A percentile compares a stretch with the other conserved stretches of the same genome.
Evolutionary conservation across 2,113 vertebrate genomes (phyloP).

Genomic region (Coptodon rendalli): DNA sequence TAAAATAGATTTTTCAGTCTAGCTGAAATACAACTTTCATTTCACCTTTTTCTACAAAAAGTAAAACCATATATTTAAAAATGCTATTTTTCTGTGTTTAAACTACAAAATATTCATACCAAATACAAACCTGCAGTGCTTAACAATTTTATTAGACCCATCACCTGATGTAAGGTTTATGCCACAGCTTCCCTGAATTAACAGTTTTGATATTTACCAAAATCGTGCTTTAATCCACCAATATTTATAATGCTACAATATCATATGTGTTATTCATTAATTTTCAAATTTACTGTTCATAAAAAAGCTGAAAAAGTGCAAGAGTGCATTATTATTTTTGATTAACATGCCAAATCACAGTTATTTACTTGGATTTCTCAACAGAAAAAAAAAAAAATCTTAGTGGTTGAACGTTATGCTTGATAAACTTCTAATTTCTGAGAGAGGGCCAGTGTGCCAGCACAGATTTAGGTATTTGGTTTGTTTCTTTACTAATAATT

Average conservation of each 20-base stretch:
- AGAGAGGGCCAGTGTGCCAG: neutral
- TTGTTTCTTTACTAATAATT: neutral
- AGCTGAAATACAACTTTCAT: neutral
- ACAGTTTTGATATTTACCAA: neutral
- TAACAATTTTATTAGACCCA: neutral
- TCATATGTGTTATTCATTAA: neutral
- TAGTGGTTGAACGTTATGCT: neutral
- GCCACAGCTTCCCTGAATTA: neutral
- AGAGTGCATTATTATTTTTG: neutral
- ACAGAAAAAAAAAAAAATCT: neutral
- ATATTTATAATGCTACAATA: neutral
- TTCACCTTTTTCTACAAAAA: neutral
- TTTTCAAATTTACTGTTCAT: neutral
- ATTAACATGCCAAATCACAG: neutral
- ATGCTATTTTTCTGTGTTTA: neutral
- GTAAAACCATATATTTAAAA: neutral
- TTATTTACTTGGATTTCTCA: neutral
- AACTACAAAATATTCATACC: neutral
- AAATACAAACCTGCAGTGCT: neutral
- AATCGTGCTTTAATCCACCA: accelerated
- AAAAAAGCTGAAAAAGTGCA: neutral
- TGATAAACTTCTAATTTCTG: neutral
- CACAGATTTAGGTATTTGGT: neutral
- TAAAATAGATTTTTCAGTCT: neutral
- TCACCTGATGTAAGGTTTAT: neutral